Evolutionary conservation across 2,888 invertebrate genomes (phyloP).

Genomic region (Megaustenia siamemsis): DNA sequence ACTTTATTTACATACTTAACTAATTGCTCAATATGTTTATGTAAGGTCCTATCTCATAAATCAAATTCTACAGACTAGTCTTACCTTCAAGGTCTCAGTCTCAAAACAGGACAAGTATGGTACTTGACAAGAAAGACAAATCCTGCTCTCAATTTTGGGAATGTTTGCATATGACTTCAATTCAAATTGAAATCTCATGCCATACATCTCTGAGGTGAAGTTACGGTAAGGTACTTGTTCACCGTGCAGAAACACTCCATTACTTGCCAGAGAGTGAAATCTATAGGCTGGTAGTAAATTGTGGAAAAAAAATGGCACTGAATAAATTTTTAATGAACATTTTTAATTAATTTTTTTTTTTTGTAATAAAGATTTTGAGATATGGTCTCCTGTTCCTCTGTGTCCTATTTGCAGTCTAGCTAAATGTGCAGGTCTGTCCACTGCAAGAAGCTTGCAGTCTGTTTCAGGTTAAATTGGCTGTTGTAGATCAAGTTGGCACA

Average conservation of each 20-base stretch:
- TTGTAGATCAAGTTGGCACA: too few relatives aligned
- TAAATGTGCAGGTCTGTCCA: too few relatives aligned
- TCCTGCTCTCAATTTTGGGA: conserved; percentile 70
- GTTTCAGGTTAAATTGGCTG: too few relatives aligned
- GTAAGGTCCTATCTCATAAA: too few relatives aligned
- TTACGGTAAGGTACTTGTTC: conserved; percentile 67
- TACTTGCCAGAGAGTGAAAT: conserved; percentile 70
- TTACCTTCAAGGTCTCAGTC: conserved; percentile 36
- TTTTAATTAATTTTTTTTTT: too few relatives aligned
- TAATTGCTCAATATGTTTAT: too few relatives aligned
- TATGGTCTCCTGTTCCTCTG: too few relatives aligned
- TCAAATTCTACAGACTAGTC: not conserved
- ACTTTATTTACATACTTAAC: too few relatives aligned
- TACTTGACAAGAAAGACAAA: conserved; percentile 62
- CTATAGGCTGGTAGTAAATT: conserved; percentile 65
- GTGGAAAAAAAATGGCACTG: not conserved
- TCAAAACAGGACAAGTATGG: conserved; percentile 61
- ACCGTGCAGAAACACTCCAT: conserved; percentile 47
- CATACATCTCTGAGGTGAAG: conserved; percentile 65
- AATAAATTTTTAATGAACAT: not conserved
- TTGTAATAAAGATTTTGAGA: too few relatives aligned
- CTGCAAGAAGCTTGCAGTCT: too few relatives aligned
- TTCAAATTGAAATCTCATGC: conserved; percentile 64
- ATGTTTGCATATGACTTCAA: conserved; percentile 66
- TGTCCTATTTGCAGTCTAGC: too few relatives aligned